A percentile compares a stretch with the other conserved stretches of the same genome.
Conservation (phyloP, 2,113 vertebrate species). For the Scalopus aquaticus region DNA sequence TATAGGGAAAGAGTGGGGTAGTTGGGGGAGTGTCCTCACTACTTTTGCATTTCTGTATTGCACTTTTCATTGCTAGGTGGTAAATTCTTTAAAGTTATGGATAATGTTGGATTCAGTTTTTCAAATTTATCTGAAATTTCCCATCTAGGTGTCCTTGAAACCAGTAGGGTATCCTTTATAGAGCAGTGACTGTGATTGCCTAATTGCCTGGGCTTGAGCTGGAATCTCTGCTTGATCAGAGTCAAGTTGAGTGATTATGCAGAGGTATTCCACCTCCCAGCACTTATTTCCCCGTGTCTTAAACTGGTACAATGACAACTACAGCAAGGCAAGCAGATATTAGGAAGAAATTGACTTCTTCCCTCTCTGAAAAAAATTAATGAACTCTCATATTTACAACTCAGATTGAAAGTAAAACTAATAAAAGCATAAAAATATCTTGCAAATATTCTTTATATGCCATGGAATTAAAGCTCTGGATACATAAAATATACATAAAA, state of each 20-base stretch:
- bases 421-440: background rate
- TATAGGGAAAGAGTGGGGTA: background rate
- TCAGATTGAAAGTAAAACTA: conserved; percentile 23
- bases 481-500: conserved; percentile 24
- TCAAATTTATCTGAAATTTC: background rate
- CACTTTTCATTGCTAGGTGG: background rate
- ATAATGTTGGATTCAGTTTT: background rate
- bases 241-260: background rate
- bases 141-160: background rate
- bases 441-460: background rate
- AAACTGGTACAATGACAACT: background rate
- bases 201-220: background rate
- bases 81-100: background rate
- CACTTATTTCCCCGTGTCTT: background rate
- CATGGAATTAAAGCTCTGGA: conserved; percentile 31
- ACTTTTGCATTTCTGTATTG: background rate
- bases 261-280: background rate
- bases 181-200: background rate
- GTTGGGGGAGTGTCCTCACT: background rate
- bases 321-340: background rate
- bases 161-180: background rate
- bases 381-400: background rate
- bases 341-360: background rate
- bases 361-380: conserved; percentile 7
- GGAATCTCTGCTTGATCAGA: background rate